These are phyloP conservation scores for Oreochromis grahami DNA, from an alignment of 2,797 vertebrate species.

Conservation along the genomic window DNA sequence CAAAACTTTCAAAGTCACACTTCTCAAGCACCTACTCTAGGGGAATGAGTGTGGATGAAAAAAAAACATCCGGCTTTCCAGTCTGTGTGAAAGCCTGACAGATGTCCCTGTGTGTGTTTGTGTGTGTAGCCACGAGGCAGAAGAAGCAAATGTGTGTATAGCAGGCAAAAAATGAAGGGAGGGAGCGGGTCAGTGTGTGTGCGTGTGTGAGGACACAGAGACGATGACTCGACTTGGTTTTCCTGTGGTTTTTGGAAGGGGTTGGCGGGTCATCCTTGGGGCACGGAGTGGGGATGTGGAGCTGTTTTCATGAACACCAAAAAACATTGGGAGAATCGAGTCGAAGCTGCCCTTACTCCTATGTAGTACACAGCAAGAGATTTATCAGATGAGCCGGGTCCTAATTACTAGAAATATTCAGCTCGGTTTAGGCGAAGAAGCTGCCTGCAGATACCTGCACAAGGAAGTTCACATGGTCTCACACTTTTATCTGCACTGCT, in stretches of 20 bases:
- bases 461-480: not conserved
- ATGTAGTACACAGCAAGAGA: not conserved
- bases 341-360: not conserved
- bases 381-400: not conserved
- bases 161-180: constrained; percentile 5
- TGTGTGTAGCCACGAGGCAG: constrained; percentile 22
- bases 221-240: not conserved
- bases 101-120: constrained; percentile 43
- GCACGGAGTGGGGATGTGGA: not conserved
- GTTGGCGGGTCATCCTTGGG: not conserved
- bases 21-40: constrained; percentile 61
- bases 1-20: constrained; percentile 67
- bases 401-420: not conserved
- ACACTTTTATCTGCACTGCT: not conserved
- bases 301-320: not conserved
- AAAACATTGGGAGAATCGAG: not conserved
- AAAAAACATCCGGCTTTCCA: constrained; percentile 57
- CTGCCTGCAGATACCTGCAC: not conserved
- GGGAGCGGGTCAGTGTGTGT: not conserved
- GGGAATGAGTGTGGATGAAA: constrained; percentile 58
- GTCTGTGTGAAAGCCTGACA: constrained; percentile 62
- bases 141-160: constrained; percentile 21
- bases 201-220: not conserved
- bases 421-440: not conserved
- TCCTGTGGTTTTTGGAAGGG: not conserved